A percentile compares a stretch with the other conserved stretches of the same genome.
Conservation (phyloP, 2,888 invertebrate genomes). For the Hirudinaria manillensis region DNA sequence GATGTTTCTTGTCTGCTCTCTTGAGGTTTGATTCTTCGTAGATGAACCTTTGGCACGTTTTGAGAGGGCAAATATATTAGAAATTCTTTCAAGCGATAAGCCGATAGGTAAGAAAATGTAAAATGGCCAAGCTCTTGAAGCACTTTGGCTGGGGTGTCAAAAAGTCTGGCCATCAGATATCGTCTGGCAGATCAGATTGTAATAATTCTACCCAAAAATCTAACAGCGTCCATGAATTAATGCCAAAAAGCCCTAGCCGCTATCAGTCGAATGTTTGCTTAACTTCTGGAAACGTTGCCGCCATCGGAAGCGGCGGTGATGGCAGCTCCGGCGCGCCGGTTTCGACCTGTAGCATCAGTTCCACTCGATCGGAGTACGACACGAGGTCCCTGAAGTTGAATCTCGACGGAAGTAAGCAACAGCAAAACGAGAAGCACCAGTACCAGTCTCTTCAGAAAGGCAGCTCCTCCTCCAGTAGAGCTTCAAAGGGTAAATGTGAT, state of each 20-base stretch:
- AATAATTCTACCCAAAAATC: slow-evolving; percentile 35
- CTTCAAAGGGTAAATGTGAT: neutral
- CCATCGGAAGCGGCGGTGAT: neutral
- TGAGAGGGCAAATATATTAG: too few relatives aligned
- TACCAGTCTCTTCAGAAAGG: slow-evolving; percentile 13
- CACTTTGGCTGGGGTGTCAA: slow-evolving; percentile 29
- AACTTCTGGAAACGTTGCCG: neutral
- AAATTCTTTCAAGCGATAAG: too few relatives aligned
- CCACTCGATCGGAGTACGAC: slow-evolving; percentile 19
- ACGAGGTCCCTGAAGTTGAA: slow-evolving; percentile 25
- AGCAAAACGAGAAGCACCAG: slow-evolving; percentile 1
- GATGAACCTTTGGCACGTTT: too few relatives aligned
- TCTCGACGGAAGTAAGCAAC: neutral
- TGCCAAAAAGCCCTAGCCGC: slow-evolving; percentile 36
- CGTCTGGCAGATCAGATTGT: slow-evolving; percentile 15
- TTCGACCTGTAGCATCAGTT: neutral
- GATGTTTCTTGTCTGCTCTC: too few relatives aligned
- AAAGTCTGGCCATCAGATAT: slow-evolving; percentile 11
- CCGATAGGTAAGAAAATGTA: slow-evolving; percentile 1
- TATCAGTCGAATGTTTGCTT: slow-evolving; percentile 30
- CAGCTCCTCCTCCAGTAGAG: neutral
- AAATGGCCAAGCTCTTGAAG: slow-evolving; percentile 29
- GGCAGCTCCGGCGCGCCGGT: neutral
- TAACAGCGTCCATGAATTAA: slow-evolving; percentile 38
- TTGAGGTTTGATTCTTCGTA: too few relatives aligned